These are phyloP conservation scores for Myotis vivesi DNA, from an alignment of 2,797 vertebrate species.

Conservation along the genomic window DNA sequence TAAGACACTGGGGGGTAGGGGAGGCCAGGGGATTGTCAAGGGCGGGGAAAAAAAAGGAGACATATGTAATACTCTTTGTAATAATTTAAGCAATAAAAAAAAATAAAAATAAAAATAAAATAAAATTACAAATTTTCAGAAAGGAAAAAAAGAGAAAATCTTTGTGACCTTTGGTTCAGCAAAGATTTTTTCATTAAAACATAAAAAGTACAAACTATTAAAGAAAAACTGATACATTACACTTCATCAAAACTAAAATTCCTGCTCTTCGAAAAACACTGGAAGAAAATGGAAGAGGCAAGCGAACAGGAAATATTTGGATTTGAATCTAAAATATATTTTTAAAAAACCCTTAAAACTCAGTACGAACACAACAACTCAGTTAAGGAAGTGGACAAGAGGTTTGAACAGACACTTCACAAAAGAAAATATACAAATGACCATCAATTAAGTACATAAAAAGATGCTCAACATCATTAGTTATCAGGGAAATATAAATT, in stretches of 20 bases:
- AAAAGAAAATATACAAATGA: constrained; percentile 1
- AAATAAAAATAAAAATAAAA: too few relatives aligned
- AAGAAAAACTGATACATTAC: background rate
- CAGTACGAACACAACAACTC: background rate
- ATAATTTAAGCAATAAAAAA: too few relatives aligned
- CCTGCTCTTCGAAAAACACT: background rate
- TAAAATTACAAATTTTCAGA: background rate
- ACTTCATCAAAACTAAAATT: background rate
- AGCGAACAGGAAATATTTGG: background rate
- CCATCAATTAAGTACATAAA: background rate
- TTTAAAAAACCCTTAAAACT: background rate
- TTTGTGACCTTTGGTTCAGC: background rate
- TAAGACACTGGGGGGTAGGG: too few relatives aligned
- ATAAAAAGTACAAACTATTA: background rate
- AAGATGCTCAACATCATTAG: background rate
- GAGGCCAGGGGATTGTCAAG: too few relatives aligned
- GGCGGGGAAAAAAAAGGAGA: too few relatives aligned
- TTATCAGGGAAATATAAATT: background rate
- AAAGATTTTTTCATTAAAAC: background rate
- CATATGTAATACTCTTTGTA: too few relatives aligned
- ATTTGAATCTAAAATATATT: background rate
- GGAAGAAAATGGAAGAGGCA: background rate
- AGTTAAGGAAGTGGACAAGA: background rate
- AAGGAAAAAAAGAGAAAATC: background rate
- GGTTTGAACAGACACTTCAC: background rate